Percentiles rank a stretch among this genome's conserved stretches.
Evolutionary conservation across 2,113 vertebrate genomes (phyloP).

Genomic region (Camarhynchus parvulus): DNA sequence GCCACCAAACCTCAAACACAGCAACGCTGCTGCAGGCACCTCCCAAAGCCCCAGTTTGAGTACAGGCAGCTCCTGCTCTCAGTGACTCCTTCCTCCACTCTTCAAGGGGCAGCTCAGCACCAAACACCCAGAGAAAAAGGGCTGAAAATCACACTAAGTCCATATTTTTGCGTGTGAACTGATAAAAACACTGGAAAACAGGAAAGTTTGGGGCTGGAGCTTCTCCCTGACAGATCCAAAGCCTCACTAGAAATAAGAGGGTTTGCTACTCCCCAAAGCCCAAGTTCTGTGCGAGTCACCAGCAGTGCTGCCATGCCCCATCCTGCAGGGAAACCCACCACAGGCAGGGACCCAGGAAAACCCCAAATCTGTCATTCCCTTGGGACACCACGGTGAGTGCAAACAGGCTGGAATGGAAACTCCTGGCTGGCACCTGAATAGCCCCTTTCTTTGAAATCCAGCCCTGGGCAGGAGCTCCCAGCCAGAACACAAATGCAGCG

Average conservation of each 20-base stretch:
- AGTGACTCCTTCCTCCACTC: neutral
- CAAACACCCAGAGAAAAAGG: neutral
- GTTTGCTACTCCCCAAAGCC: neutral
- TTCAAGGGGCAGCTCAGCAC: neutral
- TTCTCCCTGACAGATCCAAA: neutral
- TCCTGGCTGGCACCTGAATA: neutral
- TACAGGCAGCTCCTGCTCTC: neutral
- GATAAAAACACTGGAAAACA: neutral
- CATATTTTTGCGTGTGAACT: neutral
- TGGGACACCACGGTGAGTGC: neutral
- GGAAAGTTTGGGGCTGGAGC: neutral
- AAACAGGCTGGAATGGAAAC: neutral
- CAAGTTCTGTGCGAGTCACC: neutral
- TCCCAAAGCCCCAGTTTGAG: fast-evolving
- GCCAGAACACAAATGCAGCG: neutral
- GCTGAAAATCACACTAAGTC: neutral
- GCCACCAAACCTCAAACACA: neutral
- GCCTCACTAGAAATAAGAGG: neutral
- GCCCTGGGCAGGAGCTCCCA: neutral
- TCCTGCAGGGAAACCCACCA: fast-evolving
- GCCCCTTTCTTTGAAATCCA: neutral
- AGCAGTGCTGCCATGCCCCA: neutral
- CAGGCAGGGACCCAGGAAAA: neutral
- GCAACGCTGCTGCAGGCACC: neutral
- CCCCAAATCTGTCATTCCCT: neutral